Evolutionary conservation across 1,140 invertebrate species (phyloP), one percentile per base, ranked within the genome.

Genomic region (Brachionus rotundiformis): DNA sequence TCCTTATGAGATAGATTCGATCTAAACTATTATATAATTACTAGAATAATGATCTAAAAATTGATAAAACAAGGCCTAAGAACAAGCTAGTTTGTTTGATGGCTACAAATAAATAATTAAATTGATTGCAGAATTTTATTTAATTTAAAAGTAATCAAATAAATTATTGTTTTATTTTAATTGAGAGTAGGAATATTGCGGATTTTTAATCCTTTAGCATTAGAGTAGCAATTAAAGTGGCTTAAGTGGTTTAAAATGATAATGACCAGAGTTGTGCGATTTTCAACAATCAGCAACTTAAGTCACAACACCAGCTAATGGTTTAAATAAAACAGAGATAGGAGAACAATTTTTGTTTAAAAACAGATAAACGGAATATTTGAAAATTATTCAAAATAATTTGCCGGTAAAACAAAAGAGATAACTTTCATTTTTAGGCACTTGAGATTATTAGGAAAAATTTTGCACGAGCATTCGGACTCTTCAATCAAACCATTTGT

Each of bases 311-410:
- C 25, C 11, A 29, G 25, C 61, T 13, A 8, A 31, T 68, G 23
- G n/a, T 68, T 68, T 16, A 68, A 68, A 68, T 68, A 68, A 68
- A 39, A 29, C 63, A 68, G 63, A 68, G 49, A n/a, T 63, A n/a
- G n/a, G 19, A 19, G 5, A 54, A 23, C 16, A 54, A 63, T 23
- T 63, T 63, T 63, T 29, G 25, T 33, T 63, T 29, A 29, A 63
- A 63, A 63, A 63, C 25, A 63, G 29, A 29, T 3, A 63, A 63
- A 63, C 61, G 29, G 61, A 63, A 29, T 29, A 29, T 29, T 63
- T 63, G 61, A 63, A 63, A 23, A 29, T 63, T 31, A 23, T 63
- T 3, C n/a, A n/a, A n/a, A 1, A 54, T 19, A 54, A 39, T 7
- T 39, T 54, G 47, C 19, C 47, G 47, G n/a, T n/a, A 54, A 54